Evolutionary conservation across 2,113 vertebrate genomes (phyloP).

Genomic region (Arenaria interpres): DNA sequence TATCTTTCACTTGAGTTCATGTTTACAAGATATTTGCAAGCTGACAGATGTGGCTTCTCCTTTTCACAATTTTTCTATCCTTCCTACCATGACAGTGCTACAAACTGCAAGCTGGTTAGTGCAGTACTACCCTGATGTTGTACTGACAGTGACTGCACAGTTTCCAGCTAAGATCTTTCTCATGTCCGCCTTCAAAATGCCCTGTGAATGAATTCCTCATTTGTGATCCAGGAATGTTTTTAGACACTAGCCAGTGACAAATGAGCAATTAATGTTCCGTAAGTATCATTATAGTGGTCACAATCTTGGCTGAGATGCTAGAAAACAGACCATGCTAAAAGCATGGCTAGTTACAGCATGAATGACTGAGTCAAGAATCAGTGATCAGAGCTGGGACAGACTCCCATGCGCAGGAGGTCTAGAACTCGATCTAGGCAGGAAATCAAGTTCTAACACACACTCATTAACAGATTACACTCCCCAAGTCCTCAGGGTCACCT

Average conservation of each 20-base stretch:
- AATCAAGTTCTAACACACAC: neutral
- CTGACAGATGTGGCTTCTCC: neutral
- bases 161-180: neutral
- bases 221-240: neutral
- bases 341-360: neutral
- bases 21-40: neutral
- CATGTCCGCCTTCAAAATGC: neutral
- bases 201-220: neutral
- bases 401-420: neutral
- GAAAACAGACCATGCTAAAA: neutral
- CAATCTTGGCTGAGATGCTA: neutral
- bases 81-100: neutral
- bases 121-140: neutral
- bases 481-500: neutral
- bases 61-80: neutral
- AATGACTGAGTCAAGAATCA: neutral
- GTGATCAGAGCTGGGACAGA: neutral
- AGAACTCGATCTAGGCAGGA: neutral
- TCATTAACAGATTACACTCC: neutral
- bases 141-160: neutral
- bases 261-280: neutral
- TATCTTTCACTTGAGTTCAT: neutral
- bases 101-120: neutral
- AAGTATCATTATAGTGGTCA: neutral
- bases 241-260: neutral